Evolutionary conservation across 2,113 vertebrate genomes (phyloP), one percentile per base, ranked within the genome.

Genomic region (Notothenia rossii): DNA sequence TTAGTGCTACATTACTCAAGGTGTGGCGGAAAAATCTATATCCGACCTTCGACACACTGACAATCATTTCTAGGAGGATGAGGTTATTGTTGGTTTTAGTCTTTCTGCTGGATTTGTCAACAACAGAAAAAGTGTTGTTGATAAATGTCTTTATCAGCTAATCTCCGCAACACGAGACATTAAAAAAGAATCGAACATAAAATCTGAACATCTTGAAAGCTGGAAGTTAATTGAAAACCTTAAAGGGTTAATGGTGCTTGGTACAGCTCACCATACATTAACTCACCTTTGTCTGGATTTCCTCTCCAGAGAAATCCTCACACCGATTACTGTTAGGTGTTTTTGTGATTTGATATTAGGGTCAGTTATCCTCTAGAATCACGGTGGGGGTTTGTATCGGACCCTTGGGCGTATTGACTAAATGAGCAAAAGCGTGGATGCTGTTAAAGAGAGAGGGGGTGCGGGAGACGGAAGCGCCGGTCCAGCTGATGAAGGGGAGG

Each of bases 311-410:
- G 55, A 68, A 72, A 67, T 74, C 73, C 53, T 45, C 40, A 45
- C 58, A 58, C 13, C 46, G 56, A 18, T 75, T 72, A 29, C 54
- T 71, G 18, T 71, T 20, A 2, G 0, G 22, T 25, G 7, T 60
- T 8, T 58, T 62, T 81, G 56, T 76, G 29, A 55, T 82, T 63
- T 69, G 17, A 69, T 58, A 70, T 69, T 64, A 48, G 70, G 50
- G 49, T 33, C 58, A 50, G 5, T 76, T 78, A 13, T 51, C 7
- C 25, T 49, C 55, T 76, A 65, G 20, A 81, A 56, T 84, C 48
- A 63, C 48, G 10, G n/a, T 79, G 10, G 43, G 46, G 62, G 20
- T 48, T 77, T 55, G 51, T 66, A 43, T 73, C 75, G 83, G 75
- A 88, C 66, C 77, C 49, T 53, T 59, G 46, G 71, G 36, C 49